phyloP scores from a whole-genome alignment of 92 coral and sea anemone genomes.

The Pocillopora meandrina region DNA sequence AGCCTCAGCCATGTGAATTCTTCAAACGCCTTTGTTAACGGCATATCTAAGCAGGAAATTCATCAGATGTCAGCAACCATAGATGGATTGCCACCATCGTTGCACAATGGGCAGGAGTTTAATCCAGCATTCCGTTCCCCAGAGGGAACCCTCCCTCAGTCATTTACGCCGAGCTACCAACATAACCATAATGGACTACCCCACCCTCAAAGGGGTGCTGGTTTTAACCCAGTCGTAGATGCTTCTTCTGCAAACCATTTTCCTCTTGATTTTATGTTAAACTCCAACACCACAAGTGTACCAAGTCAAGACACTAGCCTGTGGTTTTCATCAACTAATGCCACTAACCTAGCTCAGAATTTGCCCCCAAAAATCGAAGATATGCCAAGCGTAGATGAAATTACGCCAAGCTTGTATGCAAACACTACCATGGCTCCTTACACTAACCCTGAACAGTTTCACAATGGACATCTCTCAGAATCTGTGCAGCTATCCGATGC shows the following conservation, averaged over 20 bases:
- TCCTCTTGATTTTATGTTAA: conserved; percentile 6
- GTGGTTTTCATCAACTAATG: conserved; percentile 20
- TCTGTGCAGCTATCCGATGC: conserved; percentile 4
- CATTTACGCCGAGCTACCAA: neutral
- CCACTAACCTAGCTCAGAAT: conserved; percentile 1
- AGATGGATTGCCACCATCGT: neutral
- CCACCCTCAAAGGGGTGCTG: neutral
- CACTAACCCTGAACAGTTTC: neutral
- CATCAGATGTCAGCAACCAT: neutral
- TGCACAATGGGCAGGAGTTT: neutral
- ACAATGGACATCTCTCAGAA: neutral
- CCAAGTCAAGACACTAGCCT: conserved; percentile 27
- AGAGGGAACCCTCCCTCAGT: conserved; percentile 14
- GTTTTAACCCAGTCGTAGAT: neutral
- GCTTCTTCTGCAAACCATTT: neutral
- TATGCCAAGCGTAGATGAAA: conserved; percentile 24
- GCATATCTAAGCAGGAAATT: neutral
- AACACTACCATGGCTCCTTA: conserved; percentile 6
- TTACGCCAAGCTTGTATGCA: conserved; percentile 28
- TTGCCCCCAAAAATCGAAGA: conserved; percentile 14
- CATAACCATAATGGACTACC: conserved; percentile 16
- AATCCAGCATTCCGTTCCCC: neutral
- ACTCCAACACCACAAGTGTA: conserved; percentile 9
- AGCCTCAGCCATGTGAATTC: neutral
- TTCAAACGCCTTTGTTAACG: conserved; percentile 10